Evolutionary conservation across 2,113 vertebrate species (phyloP).

Genomic region (Marmota monax): DNA sequence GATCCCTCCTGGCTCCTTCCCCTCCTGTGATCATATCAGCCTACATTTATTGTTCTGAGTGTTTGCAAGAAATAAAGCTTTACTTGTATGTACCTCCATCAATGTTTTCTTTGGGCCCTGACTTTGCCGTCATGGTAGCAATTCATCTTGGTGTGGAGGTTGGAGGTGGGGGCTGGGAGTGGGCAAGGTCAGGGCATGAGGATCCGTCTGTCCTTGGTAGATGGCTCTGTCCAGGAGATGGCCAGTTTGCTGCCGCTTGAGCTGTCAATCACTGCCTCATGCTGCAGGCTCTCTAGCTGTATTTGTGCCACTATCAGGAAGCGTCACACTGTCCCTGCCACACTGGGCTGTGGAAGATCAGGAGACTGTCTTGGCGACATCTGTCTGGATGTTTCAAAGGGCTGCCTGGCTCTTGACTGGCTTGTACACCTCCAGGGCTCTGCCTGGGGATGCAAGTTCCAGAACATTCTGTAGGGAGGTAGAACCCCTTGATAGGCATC

Average conservation of each 20-base stretch:
- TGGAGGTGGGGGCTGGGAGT: not conserved
- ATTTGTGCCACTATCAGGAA: rapidly evolving
- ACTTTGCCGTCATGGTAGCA: not conserved
- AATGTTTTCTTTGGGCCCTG: not conserved
- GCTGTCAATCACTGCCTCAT: rapidly evolving
- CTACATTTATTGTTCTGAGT: not conserved
- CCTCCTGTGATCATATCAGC: not conserved
- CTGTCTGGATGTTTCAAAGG: not conserved
- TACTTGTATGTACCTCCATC: not conserved
- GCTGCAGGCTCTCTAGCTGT: not conserved
- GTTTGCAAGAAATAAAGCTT: not conserved
- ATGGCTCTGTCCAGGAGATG: not conserved
- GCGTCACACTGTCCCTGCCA: not conserved
- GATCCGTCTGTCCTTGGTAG: too few species aligned
- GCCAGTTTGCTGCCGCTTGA: not conserved
- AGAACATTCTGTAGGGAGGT: not conserved
- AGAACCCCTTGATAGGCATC: not conserved
- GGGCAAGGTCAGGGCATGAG: not conserved
- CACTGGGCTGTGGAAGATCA: not conserved
- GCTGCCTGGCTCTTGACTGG: not conserved
- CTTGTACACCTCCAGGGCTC: not conserved
- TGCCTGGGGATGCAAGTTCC: not conserved
- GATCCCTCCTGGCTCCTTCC: not conserved
- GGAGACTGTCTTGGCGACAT: not conserved
- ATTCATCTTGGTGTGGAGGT: not conserved